phyloP scores from a whole-genome alignment of 2,797 vertebrate genomes.

The Peromyscus melanophrys region DNA sequence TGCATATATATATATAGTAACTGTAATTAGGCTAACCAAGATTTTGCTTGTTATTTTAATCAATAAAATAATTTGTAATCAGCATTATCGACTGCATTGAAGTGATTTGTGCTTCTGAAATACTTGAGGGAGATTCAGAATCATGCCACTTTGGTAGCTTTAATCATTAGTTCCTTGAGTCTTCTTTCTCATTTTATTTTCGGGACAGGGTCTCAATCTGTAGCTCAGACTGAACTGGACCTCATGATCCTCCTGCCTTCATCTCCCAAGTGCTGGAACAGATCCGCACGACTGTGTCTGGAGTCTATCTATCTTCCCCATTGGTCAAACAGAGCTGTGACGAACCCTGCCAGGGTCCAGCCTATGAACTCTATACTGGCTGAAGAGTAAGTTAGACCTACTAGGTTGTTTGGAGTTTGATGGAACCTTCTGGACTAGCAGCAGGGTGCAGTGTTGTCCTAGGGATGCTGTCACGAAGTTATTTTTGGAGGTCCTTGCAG shows the following conservation, averaged over 20 bases:
- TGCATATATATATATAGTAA: slow-evolving; percentile 73
- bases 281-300: neutral
- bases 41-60: slow-evolving; percentile 79
- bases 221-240: neutral
- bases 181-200: neutral
- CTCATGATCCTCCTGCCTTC: neutral
- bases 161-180: slow-evolving; percentile 1
- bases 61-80: slow-evolving; percentile 75
- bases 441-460: neutral
- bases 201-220: neutral
- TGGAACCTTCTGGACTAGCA: neutral
- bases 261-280: neutral
- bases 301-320: neutral
- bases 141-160: slow-evolving; percentile 24
- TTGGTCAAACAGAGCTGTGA: neutral
- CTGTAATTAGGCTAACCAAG: slow-evolving; percentile 69
- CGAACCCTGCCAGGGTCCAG: neutral
- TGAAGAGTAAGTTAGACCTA: neutral
- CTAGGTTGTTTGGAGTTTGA: neutral
- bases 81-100: slow-evolving; percentile 68
- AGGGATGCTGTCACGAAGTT: neutral
- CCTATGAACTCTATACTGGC: neutral
- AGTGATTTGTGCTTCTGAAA: slow-evolving; percentile 66
- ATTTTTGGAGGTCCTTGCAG: neutral
- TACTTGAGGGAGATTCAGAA: slow-evolving; percentile 58